phyloP scores from a whole-genome alignment of 2,888 invertebrate species.

The Caenorhabditis panamensis region DNA sequence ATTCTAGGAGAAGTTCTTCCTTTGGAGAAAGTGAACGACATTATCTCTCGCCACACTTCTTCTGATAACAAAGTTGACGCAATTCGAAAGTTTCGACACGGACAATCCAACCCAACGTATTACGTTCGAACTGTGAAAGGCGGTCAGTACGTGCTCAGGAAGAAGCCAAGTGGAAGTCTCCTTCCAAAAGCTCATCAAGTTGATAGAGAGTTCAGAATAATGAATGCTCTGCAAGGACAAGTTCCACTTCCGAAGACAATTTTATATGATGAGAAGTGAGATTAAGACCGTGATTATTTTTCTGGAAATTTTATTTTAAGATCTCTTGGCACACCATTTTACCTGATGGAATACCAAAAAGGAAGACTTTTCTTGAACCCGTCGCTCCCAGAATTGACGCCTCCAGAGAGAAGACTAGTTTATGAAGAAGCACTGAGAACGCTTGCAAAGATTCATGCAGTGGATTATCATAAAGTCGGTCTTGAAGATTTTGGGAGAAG shows the following conservation, averaged over 20 bases:
- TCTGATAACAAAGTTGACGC: slow-evolving; percentile 35
- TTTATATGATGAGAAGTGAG: slow-evolving; percentile 72
- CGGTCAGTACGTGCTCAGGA: slow-evolving; percentile 82
- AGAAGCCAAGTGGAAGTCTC: slow-evolving; percentile 83
- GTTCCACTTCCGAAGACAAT: slow-evolving; percentile 82
- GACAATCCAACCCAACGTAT: slow-evolving; percentile 83
- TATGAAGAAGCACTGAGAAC: slow-evolving; percentile 74
- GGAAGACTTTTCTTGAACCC: slow-evolving; percentile 82
- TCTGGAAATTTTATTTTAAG: slow-evolving; percentile 79
- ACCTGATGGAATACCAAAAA: slow-evolving; percentile 82
- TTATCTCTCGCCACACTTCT: slow-evolving; percentile 37
- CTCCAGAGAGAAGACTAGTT: slow-evolving; percentile 55
- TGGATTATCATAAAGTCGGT: slow-evolving; percentile 81
- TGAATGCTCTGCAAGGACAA: slow-evolving; percentile 81
- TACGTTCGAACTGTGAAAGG: slow-evolving; percentile 81
- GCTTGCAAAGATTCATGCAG: slow-evolving; percentile 82
- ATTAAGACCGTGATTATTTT: no score
- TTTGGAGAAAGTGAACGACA: slow-evolving; percentile 45
- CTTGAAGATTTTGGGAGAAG: slow-evolving; percentile 82
- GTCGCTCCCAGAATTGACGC: slow-evolving; percentile 77
- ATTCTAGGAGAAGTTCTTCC: slow-evolving; percentile 63
- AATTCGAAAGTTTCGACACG: slow-evolving; percentile 80
- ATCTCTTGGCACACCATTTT: slow-evolving; percentile 83
- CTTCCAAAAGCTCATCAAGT: slow-evolving; percentile 83
- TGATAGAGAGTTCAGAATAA: slow-evolving; percentile 82